Evolutionary conservation across 2,113 vertebrate species (phyloP).

Genomic region (Cryptomyrus ogoouensis): DNA sequence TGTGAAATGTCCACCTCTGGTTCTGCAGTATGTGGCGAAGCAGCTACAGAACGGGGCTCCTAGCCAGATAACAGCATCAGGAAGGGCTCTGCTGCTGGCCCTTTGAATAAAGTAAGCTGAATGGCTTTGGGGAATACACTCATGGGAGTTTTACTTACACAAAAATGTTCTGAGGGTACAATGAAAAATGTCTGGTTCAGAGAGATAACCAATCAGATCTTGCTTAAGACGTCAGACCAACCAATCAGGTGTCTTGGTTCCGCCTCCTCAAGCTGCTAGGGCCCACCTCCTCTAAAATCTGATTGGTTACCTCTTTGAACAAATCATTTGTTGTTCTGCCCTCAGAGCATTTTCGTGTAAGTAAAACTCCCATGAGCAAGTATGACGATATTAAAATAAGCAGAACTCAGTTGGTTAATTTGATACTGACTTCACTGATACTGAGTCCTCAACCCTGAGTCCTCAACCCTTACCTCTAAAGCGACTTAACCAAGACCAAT

Average conservation of each 20-base stretch:
- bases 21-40: neutral
- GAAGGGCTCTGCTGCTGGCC: neutral
- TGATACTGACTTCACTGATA: constrained; percentile 13
- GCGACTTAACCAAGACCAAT: neutral
- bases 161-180: neutral
- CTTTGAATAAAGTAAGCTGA: neutral
- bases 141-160: neutral
- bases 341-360: neutral
- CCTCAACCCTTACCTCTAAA: neutral
- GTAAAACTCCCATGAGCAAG: neutral
- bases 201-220: neutral
- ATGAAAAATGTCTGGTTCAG: neutral
- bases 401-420: neutral
- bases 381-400: neutral
- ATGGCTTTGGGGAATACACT: neutral
- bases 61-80: neutral
- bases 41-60: neutral
- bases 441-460: neutral
- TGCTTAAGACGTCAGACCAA: neutral
- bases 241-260: neutral
- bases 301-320: neutral
- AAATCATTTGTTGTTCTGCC: neutral
- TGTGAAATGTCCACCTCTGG: neutral
- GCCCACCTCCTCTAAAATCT: neutral
- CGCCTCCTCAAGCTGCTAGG: neutral